Base-by-base conservation (phyloP, 2,888 invertebrate genomes). In the Quadroppia sp. region DNA sequence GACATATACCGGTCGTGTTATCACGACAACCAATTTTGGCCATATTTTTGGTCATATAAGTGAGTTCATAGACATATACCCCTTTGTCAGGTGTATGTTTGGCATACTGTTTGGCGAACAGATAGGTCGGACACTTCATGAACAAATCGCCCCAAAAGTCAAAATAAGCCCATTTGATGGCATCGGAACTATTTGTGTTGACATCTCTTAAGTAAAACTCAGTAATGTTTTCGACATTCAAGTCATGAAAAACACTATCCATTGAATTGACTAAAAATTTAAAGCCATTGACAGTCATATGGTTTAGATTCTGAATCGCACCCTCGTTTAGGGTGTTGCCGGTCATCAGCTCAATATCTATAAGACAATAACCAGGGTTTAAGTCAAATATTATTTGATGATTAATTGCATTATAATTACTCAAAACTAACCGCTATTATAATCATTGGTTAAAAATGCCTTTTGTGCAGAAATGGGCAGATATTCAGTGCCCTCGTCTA, bases 91-190 rank as follows among this genome's bases (percentile, higher is more conserved):
- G 9, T 25, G 36, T 25, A 13, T 40, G 23, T 36, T 48, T 17
- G 1, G 72, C 67, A 23, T 25, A 67, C 20, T 70, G 36, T 69
- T 73, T 42, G 20, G 48, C 73, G 23, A 73, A 73, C 2, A 25
- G 42, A 32, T 67, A 42, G 9, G 73, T 73, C 32, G 67, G 42
- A 50, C 73, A 72, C 4, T 20, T 45, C 9, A 72, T n/a, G 2
- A 9, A 9, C n/a, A 40, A 25, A 45, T 72, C 59, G 9, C 72
- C 67, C 4, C 1, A 7, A 2, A 53, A 23, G 20, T 73, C 72
- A 17, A 11, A 4, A 4, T 56, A n/a, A 25, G 20, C 56, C 25
- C 15, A 3, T 56, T 25, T 45, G 3, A 71, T 11, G 17, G 25
- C 56, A 25, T 9, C 2, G 4, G 25, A 30, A 23, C 17, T 23